A percentile compares a stretch with the other conserved stretches of the same genome.
These are phyloP conservation scores for Andrena chrysosceles DNA, from an alignment of 2,888 invertebrate genomes.

Conservation along the genomic window DNA sequence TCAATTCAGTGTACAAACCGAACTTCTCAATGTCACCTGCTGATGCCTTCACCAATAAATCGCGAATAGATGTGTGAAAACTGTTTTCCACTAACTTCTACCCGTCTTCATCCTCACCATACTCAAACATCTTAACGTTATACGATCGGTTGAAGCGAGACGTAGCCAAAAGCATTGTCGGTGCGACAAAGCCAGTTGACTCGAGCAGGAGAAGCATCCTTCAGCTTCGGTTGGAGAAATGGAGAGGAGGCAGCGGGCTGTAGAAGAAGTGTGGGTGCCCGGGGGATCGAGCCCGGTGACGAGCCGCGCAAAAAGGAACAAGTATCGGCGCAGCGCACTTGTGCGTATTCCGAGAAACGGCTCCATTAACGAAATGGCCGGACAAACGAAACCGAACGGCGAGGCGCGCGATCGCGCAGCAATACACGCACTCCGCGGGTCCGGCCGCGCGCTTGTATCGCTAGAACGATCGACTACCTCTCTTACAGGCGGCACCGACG, in stretches of 20 bases:
- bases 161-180: constrained; percentile 52
- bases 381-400: constrained; percentile 75
- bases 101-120: too few species aligned
- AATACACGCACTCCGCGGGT: constrained; percentile 55
- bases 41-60: too few species aligned
- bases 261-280: constrained; percentile 59
- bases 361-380: constrained; percentile 77
- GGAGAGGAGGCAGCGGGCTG: constrained; percentile 19
- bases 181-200: constrained; percentile 57
- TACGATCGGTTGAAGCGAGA: neutral
- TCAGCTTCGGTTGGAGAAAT: constrained; percentile 11
- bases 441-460: constrained; percentile 60
- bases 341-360: constrained; percentile 77
- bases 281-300: constrained; percentile 64
- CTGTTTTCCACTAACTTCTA: too few species aligned
- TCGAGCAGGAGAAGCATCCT: constrained; percentile 1
- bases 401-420: constrained; percentile 61
- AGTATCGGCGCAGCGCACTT: constrained; percentile 45
- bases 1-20: neutral
- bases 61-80: too few species aligned
- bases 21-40: too few species aligned
- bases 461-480: constrained; percentile 70
- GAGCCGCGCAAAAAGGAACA: constrained; percentile 62
- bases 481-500: constrained; percentile 48
- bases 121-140: too few species aligned